phyloP scores from a whole-genome alignment of 35 echinoderm and acorn worm genomes.

The Apostichopus parvimensis region DNA sequence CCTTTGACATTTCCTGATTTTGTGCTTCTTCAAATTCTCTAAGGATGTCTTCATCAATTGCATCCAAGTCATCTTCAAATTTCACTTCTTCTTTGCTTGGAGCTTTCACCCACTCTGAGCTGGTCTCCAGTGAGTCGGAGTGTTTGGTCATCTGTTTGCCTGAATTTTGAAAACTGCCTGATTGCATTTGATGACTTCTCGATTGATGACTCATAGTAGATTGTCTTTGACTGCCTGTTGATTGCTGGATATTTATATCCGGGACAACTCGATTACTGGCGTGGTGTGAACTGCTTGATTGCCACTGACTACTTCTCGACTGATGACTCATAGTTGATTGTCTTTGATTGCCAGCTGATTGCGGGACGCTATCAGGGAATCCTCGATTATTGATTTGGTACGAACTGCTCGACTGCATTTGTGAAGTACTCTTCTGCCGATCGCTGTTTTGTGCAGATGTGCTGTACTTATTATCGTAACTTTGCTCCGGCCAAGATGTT shows the following conservation, averaged over 20 bases:
- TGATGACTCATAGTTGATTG: background rate
- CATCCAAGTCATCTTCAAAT: constrained; percentile 25
- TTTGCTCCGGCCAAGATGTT: background rate
- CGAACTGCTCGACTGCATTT: background rate
- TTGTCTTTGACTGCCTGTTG: background rate
- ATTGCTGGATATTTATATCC: too few species aligned
- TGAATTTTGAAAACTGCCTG: background rate
- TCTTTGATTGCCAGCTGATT: background rate
- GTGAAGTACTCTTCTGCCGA: background rate
- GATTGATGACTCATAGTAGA: background rate
- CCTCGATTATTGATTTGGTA: background rate
- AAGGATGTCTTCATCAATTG: constrained; percentile 37
- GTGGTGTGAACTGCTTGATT: background rate
- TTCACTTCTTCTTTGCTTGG: background rate
- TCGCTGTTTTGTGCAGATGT: background rate
- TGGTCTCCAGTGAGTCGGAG: background rate
- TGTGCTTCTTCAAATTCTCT: constrained; percentile 46
- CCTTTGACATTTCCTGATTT: background rate
- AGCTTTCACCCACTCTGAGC: background rate
- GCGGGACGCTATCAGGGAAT: background rate
- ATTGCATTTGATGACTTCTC: background rate
- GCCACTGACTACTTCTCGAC: background rate
- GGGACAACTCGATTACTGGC: too few species aligned
- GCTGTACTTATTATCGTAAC: background rate
- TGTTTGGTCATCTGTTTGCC: background rate